A percentile compares a stretch with the other conserved stretches of the same genome.
Conservation (phyloP, 2,113 vertebrate species). For the Tympanuchus pallidicinctus region DNA sequence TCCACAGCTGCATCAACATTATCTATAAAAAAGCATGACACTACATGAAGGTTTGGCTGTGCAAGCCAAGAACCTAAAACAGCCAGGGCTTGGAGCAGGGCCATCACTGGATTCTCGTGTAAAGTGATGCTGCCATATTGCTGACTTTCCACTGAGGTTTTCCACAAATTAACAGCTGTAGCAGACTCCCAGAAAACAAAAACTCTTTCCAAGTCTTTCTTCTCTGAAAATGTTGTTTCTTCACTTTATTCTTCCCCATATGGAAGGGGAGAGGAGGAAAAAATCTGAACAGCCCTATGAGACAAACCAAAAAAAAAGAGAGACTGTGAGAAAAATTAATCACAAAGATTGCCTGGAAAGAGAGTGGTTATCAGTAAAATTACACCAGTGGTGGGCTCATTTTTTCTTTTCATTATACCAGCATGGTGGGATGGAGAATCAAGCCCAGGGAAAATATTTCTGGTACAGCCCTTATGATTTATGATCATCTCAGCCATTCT, state of each 20-base stretch:
- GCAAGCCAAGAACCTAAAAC: conserved; percentile 60
- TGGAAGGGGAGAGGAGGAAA: conserved; percentile 36
- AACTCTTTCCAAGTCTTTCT: conserved; percentile 74
- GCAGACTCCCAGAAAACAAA: conserved; percentile 69
- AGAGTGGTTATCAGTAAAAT: conserved; percentile 54
- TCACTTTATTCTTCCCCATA: conserved; percentile 64
- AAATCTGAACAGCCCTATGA: neutral
- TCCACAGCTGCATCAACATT: conserved; percentile 77
- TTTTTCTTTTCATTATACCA: conserved; percentile 54
- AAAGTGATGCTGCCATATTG: conserved; percentile 67
- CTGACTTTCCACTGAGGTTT: conserved; percentile 78
- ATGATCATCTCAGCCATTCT: conserved; percentile 34
- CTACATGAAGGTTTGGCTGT: conserved; percentile 47
- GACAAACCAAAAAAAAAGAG: neutral
- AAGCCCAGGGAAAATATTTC: conserved; percentile 59
- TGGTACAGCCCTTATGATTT: conserved; percentile 57
- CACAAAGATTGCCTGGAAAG: conserved; percentile 44
- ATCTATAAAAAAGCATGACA: conserved; percentile 61
- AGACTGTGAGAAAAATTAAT: conserved; percentile 50
- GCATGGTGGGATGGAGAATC: conserved; percentile 41
- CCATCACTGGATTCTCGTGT: conserved; percentile 61
- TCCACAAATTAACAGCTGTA: conserved; percentile 79
- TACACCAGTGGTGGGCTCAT: conserved; percentile 31
- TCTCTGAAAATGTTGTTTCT: conserved; percentile 66
- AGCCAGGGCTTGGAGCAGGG: conserved; percentile 61